Percentiles rank a stretch among this genome's conserved stretches.
Evolutionary conservation across 2,113 vertebrate species (phyloP).

Genomic region (Plecturocebus donacophilus): DNA sequence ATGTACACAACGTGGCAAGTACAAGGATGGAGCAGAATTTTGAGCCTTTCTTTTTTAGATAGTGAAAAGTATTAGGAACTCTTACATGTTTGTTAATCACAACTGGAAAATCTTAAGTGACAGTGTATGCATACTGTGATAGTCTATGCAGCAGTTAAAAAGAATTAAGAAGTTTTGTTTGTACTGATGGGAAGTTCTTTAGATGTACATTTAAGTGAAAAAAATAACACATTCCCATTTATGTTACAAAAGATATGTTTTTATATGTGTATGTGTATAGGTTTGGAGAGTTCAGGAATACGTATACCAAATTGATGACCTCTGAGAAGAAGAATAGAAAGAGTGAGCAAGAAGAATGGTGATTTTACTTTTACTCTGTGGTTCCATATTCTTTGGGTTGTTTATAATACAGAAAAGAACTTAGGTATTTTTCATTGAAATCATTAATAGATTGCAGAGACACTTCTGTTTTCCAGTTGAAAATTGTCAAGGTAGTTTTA

Average conservation of each 20-base stretch:
- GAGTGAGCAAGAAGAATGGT: accelerated
- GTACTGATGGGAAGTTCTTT: background rate
- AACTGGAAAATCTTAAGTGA: background rate
- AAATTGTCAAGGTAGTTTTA: background rate
- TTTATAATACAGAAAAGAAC: background rate
- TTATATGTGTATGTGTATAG: background rate
- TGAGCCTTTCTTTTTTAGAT: background rate
- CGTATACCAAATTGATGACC: background rate
- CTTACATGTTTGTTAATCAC: background rate
- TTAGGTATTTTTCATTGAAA: constrained; percentile 4
- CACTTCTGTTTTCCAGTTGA: background rate
- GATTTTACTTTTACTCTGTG: background rate
- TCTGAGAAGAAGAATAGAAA: background rate
- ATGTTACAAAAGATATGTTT: background rate
- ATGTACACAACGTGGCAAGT: background rate
- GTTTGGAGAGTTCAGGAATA: background rate
- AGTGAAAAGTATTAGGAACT: background rate
- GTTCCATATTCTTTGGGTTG: background rate
- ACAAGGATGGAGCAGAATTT: background rate
- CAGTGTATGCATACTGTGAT: background rate
- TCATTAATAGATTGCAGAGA: background rate
- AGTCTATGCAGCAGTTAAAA: background rate
- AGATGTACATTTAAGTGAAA: background rate
- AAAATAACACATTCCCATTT: background rate
- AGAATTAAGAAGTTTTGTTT: background rate